Percentiles rank a stretch among this genome's conserved stretches.
Conservation (phyloP, 2,888 invertebrate species). For the Temnothorax unifasciatus region DNA sequence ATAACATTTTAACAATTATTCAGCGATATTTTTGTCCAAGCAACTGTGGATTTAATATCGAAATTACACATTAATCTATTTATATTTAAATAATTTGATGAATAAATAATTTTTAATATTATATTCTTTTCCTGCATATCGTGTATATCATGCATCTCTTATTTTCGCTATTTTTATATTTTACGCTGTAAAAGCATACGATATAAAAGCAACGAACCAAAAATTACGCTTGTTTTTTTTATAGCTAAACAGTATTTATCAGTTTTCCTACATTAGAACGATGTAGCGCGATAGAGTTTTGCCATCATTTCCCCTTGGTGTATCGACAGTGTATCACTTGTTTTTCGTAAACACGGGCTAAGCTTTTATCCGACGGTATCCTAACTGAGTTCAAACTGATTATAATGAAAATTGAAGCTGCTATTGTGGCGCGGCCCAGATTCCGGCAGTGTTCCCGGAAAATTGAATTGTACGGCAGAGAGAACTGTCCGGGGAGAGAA, state of each 20-base stretch:
- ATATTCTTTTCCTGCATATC: neutral
- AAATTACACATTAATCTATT: neutral
- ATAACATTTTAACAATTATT: neutral
- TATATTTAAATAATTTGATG: neutral
- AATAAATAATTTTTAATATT: neutral
- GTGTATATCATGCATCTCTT: neutral
- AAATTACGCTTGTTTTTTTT: constrained; percentile 5
- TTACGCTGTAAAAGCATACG: neutral
- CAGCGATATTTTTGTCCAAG: constrained; percentile 2
- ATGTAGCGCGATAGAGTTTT: constrained; percentile 7
- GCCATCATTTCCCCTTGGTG: constrained; percentile 3
- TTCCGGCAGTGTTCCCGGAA: constrained; percentile 60
- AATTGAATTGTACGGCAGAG: constrained; percentile 67
- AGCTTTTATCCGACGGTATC: constrained; percentile 42
- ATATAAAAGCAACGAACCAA: neutral
- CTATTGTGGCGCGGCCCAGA: constrained; percentile 52
- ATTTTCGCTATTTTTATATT: neutral
- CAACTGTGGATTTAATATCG: neutral
- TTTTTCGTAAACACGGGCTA: constrained; percentile 30
- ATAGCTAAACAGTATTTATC: constrained; percentile 12
- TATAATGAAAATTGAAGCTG: constrained; percentile 63
- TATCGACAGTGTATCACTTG: constrained; percentile 39
- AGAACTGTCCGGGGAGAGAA: constrained; percentile 31
- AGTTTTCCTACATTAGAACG: constrained; percentile 10
- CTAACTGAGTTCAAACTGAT: constrained; percentile 54